A percentile compares a stretch with the other conserved stretches of the same genome.
phyloP scores from a whole-genome alignment of 2,888 invertebrate species.

The Lacanobia wlatinum region DNA sequence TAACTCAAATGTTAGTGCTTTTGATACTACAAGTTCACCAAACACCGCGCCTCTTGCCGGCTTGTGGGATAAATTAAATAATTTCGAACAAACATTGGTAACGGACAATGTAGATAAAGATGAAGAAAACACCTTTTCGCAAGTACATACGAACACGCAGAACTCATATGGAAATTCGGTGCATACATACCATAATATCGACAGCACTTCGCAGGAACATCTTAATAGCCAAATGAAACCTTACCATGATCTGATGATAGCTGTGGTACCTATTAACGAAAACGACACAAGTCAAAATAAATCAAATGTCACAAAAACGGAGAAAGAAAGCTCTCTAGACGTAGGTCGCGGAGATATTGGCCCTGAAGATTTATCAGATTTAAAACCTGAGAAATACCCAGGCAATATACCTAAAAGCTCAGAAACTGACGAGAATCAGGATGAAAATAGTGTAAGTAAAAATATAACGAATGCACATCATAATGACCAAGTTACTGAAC shows the following conservation, averaged over 20 bases:
- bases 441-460: constrained; percentile 18
- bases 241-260: constrained; percentile 6
- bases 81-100: constrained; percentile 59
- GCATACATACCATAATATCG: constrained; percentile 14
- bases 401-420: constrained; percentile 4
- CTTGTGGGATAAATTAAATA: constrained; percentile 70
- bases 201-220: constrained; percentile 26
- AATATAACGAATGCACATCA: constrained; percentile 29
- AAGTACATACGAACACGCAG: constrained; percentile 30
- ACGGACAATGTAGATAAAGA: constrained; percentile 31
- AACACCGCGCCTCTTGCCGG: constrained; percentile 56
- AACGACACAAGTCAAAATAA: constrained; percentile 20
- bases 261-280: neutral
- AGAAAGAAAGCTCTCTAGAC: constrained; percentile 55
- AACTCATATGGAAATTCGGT: constrained; percentile 22
- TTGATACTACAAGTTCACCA: constrained; percentile 27
- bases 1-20: constrained; percentile 29
- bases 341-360: constrained; percentile 73
- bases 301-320: constrained; percentile 20
- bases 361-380: constrained; percentile 60
- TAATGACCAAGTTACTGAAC: constrained; percentile 3
- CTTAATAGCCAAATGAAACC: constrained; percentile 20
- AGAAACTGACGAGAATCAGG: constrained; percentile 48
- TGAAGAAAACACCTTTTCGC: constrained; percentile 17
- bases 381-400: constrained; percentile 25